Percentiles rank a stretch among this genome's conserved stretches.
Conservation (phyloP, 2,797 vertebrate species). For the Glyptemys insculpta region DNA sequence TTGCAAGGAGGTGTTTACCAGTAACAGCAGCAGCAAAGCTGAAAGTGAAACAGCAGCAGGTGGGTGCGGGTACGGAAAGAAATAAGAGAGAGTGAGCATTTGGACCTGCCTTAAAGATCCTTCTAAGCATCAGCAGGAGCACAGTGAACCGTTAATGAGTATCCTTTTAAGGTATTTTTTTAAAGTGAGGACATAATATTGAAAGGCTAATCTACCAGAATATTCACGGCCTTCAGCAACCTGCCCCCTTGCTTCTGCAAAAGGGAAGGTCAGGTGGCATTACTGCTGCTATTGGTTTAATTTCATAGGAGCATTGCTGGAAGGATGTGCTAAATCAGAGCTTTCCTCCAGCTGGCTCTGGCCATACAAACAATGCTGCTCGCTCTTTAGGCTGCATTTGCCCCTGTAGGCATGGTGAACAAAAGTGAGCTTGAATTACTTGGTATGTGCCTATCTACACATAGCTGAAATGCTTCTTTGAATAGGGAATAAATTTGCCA, state of each 20-base stretch:
- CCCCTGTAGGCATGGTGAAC: neutral
- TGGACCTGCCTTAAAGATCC: neutral
- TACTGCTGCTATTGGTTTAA: neutral
- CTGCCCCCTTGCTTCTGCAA: neutral
- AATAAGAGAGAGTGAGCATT: neutral
- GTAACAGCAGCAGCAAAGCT: neutral
- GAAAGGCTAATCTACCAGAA: neutral
- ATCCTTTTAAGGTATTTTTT: neutral
- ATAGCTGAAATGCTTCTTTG: neutral
- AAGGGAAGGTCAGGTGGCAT: neutral
- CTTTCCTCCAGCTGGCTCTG: neutral
- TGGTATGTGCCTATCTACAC: accelerated
- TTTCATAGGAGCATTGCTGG: neutral
- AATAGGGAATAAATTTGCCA: neutral
- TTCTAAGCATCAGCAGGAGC: neutral
- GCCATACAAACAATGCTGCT: neutral
- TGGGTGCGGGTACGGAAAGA: too few species aligned
- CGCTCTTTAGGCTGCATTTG: neutral
- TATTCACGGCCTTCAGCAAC: neutral
- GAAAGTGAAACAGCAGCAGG: neutral
- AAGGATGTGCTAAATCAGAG: neutral
- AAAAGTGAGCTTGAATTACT: neutral
- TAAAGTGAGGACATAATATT: neutral
- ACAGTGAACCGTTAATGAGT: neutral
- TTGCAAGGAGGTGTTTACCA: neutral